Conservation (phyloP, 2,113 vertebrate genomes). For the Sinocyclocheilus grahami region DNA sequence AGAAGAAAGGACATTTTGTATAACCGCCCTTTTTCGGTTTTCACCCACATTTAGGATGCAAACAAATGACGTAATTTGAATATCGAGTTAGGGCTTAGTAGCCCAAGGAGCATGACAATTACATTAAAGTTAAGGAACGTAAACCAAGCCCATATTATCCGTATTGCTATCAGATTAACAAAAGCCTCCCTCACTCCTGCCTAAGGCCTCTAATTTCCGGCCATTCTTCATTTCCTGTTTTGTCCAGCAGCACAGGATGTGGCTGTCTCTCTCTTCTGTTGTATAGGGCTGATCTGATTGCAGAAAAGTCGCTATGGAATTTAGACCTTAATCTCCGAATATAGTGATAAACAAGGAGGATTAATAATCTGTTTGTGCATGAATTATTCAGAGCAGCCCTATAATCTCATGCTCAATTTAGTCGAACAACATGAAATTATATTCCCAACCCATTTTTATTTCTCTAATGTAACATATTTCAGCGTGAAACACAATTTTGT, state of each 20-base stretch:
- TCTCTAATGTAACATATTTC: background rate
- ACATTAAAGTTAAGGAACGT: background rate
- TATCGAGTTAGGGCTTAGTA: background rate
- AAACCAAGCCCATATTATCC: slow-evolving; percentile 1
- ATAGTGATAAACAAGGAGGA: background rate
- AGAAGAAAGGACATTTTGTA: background rate
- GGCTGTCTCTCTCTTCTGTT: background rate
- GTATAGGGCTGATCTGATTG: background rate
- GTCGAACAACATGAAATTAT: background rate
- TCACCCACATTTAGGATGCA: background rate
- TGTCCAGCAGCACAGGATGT: slow-evolving; percentile 53
- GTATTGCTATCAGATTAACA: background rate
- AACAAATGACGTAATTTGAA: background rate
- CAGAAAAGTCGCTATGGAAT: slow-evolving; percentile 3
- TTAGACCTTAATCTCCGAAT: slow-evolving; percentile 5
- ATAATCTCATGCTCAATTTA: background rate
- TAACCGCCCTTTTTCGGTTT: background rate
- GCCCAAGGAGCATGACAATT: background rate
- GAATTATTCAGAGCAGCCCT: background rate
- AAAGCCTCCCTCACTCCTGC: slow-evolving; percentile 11
- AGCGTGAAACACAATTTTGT: background rate
- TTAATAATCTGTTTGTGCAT: slow-evolving; percentile 22
- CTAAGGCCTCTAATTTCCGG: slow-evolving; percentile 48
- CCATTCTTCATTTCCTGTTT: slow-evolving; percentile 57
- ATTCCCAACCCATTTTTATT: background rate